These are phyloP conservation scores for Bucorvus abyssinicus DNA, from an alignment of 2,797 vertebrate species.

Conservation along the genomic window DNA sequence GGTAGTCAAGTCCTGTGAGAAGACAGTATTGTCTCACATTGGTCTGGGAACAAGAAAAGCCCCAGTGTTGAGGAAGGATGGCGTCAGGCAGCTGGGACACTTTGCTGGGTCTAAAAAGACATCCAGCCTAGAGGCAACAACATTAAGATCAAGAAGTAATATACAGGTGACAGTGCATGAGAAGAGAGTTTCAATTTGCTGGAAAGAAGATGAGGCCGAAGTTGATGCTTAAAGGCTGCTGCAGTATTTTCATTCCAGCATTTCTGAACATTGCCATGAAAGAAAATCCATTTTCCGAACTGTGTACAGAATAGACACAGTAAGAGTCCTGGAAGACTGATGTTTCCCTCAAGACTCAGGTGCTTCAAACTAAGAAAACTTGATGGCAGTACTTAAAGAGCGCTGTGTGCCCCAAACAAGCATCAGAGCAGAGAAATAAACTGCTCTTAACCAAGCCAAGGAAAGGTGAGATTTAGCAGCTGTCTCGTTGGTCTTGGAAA, in stretches of 20 bases:
- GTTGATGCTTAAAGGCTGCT: constrained; percentile 41
- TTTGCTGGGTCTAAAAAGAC: neutral
- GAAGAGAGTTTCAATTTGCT: constrained; percentile 20
- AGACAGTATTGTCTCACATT: neutral
- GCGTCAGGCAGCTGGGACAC: neutral
- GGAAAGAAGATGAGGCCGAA: neutral
- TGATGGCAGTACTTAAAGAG: constrained; percentile 66
- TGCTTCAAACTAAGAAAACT: constrained; percentile 62
- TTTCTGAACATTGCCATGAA: constrained; percentile 23
- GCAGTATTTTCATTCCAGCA: constrained; percentile 30
- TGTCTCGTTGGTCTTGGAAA: neutral
- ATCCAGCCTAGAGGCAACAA: neutral
- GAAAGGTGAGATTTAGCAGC: constrained; percentile 43
- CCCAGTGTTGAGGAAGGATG: neutral
- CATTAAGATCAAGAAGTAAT: neutral
- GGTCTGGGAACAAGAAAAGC: neutral
- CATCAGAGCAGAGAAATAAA: constrained; percentile 49
- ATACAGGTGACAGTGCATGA: neutral
- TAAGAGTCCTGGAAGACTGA: constrained; percentile 60
- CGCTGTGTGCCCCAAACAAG: constrained; percentile 57
- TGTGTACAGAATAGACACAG: constrained; percentile 31
- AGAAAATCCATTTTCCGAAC: constrained; percentile 57
- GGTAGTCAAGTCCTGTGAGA: neutral
- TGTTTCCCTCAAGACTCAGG: constrained; percentile 61
- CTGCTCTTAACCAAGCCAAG: constrained; percentile 48